Evolutionary conservation across 2,888 invertebrate genomes (phyloP).

Genomic region (Stenodema calcarata): DNA sequence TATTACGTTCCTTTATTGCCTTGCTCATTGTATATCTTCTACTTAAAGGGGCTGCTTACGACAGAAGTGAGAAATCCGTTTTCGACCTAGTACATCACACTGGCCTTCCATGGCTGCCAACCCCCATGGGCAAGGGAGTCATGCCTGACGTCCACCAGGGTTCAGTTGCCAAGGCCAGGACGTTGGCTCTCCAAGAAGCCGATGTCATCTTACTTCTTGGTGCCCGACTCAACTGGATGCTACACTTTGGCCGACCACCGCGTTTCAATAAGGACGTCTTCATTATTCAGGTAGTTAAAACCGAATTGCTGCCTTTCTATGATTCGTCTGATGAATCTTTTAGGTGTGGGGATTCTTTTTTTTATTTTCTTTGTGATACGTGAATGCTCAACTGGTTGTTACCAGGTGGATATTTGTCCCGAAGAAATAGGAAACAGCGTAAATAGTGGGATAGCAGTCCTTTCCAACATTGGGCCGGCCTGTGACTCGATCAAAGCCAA

Average conservation of each 20-base stretch:
- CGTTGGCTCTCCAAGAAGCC: slow-evolving; percentile 82
- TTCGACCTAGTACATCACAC: slow-evolving; percentile 73
- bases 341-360: too few species aligned
- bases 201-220: slow-evolving; percentile 89
- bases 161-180: slow-evolving; percentile 88
- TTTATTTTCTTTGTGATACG: too few species aligned
- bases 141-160: slow-evolving; percentile 60
- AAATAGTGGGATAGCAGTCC: slow-evolving; percentile 77
- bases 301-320: too few species aligned
- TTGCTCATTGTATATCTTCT: too few species aligned
- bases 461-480: slow-evolving; percentile 82
- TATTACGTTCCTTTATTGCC: too few species aligned
- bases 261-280: slow-evolving; percentile 83
- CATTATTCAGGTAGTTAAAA: slow-evolving; percentile 76
- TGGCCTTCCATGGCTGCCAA: slow-evolving; percentile 87
- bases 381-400: background rate
- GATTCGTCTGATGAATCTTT: too few species aligned
- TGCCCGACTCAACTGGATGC: slow-evolving; percentile 95
- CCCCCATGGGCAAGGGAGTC: slow-evolving; percentile 85
- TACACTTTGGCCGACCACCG: slow-evolving; percentile 92
- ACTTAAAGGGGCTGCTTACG: slow-evolving; percentile 77
- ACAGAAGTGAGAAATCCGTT: slow-evolving; percentile 76
- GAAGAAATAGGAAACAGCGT: slow-evolving; percentile 95
- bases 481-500: slow-evolving; percentile 69
- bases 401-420: slow-evolving; percentile 80